A percentile compares a stretch with the other conserved stretches of the same genome.
phyloP scores from a whole-genome alignment of 2,797 vertebrate genomes.

The Leuciscus waleckii region DNA sequence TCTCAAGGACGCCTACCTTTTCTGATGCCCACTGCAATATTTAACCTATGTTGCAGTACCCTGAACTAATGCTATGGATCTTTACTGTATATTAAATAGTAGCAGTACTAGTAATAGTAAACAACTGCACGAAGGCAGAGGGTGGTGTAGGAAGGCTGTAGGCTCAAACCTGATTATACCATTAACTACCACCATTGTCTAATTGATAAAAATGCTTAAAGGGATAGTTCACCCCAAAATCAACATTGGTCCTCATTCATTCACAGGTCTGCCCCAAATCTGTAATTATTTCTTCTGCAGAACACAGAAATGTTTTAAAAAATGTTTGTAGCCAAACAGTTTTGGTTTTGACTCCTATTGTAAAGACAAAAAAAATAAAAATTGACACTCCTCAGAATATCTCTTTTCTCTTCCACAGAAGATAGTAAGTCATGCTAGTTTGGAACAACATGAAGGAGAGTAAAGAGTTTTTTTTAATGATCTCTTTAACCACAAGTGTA shows the following conservation, averaged over 20 bases:
- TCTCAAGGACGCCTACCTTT: not conserved
- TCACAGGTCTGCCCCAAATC: not conserved
- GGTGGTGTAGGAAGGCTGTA: not conserved
- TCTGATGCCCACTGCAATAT: too few species aligned
- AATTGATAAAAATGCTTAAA: not conserved
- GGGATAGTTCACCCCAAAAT: not conserved
- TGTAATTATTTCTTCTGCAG: not conserved
- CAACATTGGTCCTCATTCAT: not conserved
- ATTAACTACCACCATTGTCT: not conserved
- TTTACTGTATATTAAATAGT: not conserved
- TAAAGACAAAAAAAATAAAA: not conserved
- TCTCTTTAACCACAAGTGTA: too few species aligned
- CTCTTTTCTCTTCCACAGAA: not conserved
- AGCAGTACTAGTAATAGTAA: not conserved
- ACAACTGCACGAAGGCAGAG: not conserved
- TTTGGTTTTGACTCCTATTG: not conserved
- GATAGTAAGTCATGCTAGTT: too few species aligned
- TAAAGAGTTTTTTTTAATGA: too few species aligned
- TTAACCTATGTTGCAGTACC: not conserved
- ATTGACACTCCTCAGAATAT: too few species aligned
- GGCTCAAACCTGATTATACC: not conserved
- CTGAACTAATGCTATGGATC: not conserved
- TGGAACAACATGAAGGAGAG: too few species aligned
- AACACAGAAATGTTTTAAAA: not conserved
- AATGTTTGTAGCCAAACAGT: not conserved